Evolutionary conservation across 1,140 invertebrate species (phyloP).

Genomic region (Solenopsis invicta): DNA sequence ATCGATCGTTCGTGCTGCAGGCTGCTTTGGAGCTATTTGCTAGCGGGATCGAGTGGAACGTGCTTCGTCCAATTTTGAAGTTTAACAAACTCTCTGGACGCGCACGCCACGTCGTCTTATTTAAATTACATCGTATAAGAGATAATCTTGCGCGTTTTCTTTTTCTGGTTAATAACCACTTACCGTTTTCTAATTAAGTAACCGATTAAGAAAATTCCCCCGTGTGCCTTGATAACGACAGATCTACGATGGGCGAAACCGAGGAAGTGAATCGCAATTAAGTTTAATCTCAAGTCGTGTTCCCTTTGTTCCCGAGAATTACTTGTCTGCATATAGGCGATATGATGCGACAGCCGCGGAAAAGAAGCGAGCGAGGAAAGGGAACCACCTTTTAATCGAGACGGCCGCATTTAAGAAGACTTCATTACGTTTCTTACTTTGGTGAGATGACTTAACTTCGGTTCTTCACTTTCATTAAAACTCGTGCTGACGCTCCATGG

Average conservation of each 20-base stretch:
- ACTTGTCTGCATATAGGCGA: slow-evolving; percentile 36
- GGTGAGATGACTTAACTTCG: slow-evolving; percentile 64
- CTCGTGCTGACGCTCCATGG: slow-evolving; percentile 41
- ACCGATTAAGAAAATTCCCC: slow-evolving; percentile 21
- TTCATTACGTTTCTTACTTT: slow-evolving; percentile 71
- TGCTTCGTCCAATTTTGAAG: slow-evolving; percentile 72
- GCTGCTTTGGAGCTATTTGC: slow-evolving; percentile 64
- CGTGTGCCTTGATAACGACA: slow-evolving; percentile 6
- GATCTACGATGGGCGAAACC: slow-evolving; percentile 25
- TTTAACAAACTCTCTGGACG: slow-evolving; percentile 73
- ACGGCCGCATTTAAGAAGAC: slow-evolving; percentile 59
- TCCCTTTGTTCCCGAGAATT: slow-evolving; percentile 46
- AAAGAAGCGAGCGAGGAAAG: slow-evolving; percentile 25
- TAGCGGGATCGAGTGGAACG: slow-evolving; percentile 67
- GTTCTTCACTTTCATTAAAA: slow-evolving; percentile 70
- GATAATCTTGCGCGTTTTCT: slow-evolving; percentile 45
- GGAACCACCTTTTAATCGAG: slow-evolving; percentile 55
- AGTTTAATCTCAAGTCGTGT: slow-evolving; percentile 43
- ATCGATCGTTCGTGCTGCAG: slow-evolving; percentile 69
- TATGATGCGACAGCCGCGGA: slow-evolving; percentile 38
- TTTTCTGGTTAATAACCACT: slow-evolving; percentile 58
- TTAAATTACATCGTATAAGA: slow-evolving; percentile 62
- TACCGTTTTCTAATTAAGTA: slow-evolving; percentile 59
- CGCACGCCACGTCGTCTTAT: slow-evolving; percentile 61
- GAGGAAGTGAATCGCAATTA: not conserved